Evolutionary conservation across 1,140 invertebrate genomes (phyloP), one percentile per base, ranked within the genome.

Genomic region (Phymorhynchus buccinoides): DNA sequence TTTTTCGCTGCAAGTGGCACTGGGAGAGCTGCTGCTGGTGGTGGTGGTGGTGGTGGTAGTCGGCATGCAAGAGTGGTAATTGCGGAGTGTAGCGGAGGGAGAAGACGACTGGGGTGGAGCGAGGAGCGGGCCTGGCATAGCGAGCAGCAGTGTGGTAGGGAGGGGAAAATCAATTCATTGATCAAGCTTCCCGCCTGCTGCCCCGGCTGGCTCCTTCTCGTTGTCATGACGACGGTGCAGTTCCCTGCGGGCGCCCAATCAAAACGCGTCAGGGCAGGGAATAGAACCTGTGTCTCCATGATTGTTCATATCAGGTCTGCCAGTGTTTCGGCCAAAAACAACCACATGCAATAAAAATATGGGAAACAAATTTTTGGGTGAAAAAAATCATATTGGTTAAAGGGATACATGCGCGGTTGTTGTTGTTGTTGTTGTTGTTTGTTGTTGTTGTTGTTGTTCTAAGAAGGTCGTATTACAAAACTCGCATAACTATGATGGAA

Each of bases 161-260:
- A 75, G 73, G 37, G 27, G 56, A 75, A 75, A 75, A 75, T 75
- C 73, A 75, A 75, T 75, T 75, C 73, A 75, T 75, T 75, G 73
- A 75, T 75, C 73, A 75, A 27, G 37, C 73, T 75, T 41, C 37
- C 73, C 73, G 73, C 73, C 73, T 27, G n/a, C n/a, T n/a, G 4
- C 1, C 73, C 73, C 37, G 32, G 73, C 37, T 41, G 27, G 73
- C 73, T 62, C 56, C 18, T 62, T 75, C 73, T 22, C 14, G 73
- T 75, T 37, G 73, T 37, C 73, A 75, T 75, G 73, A 37, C 73
- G 73, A 75, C 73, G 56, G 56, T 62, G 56, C 56, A 0, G 37
- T 35, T 27, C 73, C 73, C 73, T 75, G 37, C 41, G 73, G 73
- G 73, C 37, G 27, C 73, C 73, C 73, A 75, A 75, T 75, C 27